These are phyloP conservation scores for Prunella himalayana DNA, from an alignment of 2,113 vertebrate species.

Conservation along the genomic window DNA sequence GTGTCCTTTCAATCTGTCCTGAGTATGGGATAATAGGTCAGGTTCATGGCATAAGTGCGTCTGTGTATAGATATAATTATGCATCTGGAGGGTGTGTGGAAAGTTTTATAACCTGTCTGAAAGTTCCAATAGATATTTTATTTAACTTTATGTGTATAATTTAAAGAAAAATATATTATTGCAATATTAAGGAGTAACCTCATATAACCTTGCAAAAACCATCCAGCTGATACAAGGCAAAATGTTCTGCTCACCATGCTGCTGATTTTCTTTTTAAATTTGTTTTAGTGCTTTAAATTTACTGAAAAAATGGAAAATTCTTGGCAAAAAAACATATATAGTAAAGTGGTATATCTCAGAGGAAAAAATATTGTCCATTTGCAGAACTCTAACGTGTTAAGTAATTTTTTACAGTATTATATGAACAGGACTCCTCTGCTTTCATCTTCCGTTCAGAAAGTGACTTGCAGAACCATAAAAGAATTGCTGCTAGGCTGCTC, in stretches of 20 bases:
- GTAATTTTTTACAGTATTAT: not conserved
- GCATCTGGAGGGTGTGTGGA: not conserved
- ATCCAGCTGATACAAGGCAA: not conserved
- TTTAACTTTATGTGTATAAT: not conserved
- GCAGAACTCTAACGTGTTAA: not conserved
- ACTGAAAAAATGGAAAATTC: not conserved
- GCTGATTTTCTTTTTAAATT: not conserved
- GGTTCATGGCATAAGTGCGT: rapidly evolving
- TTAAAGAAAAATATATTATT: not conserved
- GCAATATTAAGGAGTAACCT: not conserved
- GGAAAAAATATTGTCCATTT: not conserved
- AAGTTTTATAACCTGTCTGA: not conserved
- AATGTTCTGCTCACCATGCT: not conserved
- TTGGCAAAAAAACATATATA: not conserved
- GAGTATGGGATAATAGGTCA: not conserved
- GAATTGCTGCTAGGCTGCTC: not conserved
- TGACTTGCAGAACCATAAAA: not conserved
- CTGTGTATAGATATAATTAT: not conserved
- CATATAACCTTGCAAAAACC: not conserved
- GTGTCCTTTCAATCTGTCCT: not conserved
- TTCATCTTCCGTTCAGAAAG: not conserved
- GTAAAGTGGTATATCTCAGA: not conserved
- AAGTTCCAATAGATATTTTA: not conserved
- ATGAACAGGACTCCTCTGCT: not conserved
- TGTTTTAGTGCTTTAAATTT: not conserved